Base-by-base conservation (phyloP, 2,888 invertebrate species). In the Yponomeuta malinellus region DNA sequence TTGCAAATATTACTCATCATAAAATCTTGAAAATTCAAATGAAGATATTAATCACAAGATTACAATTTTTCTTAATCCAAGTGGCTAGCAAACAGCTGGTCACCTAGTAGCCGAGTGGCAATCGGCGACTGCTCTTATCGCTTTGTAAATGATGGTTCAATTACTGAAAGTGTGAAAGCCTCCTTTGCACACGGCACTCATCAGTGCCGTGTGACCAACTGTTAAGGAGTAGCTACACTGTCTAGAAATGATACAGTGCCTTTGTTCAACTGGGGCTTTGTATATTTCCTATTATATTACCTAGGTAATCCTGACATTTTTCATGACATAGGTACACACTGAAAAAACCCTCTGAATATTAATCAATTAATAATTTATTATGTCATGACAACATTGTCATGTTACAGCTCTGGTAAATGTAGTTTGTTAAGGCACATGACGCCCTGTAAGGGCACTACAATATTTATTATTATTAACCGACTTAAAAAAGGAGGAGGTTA, bases 141-240 rank as follows among this genome's bases (percentile, higher is more conserved):
- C 15, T 15, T 29, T 52, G 52, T 66, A 23, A 69, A 69, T 66
- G 65, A 59, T 69, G 29, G 52, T 15, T 59, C 12, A 10, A 64
- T 33, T 69, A 29, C 52, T 59, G 31, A 69, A 69, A 29, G 29
- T 69, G n/a, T 59, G 33, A 69, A 71, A 71, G 71, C 71, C 70
- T 71, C 52, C 43, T 71, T 64, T 69, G 71, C 71, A 70, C 69
- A 59, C 72, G 72, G 33, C 70, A 72, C 71, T 65, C 31, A 10
- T 69, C n/a, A 31, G 69, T 63, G 71, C 66, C 69, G 69, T 66
- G 63, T 71, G 71, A 48, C 52, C 48, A 68, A 71, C 23, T 48
- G 12, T 65, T 69, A 70, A 71, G 70, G 29, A n/a, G 23, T 15
- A 37, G 63, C n/a, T 15, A 3, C 15, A 37, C 67, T 67, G 2